phyloP scores from a whole-genome alignment of 1,140 invertebrate species.

The Aphidius gifuensis region DNA sequence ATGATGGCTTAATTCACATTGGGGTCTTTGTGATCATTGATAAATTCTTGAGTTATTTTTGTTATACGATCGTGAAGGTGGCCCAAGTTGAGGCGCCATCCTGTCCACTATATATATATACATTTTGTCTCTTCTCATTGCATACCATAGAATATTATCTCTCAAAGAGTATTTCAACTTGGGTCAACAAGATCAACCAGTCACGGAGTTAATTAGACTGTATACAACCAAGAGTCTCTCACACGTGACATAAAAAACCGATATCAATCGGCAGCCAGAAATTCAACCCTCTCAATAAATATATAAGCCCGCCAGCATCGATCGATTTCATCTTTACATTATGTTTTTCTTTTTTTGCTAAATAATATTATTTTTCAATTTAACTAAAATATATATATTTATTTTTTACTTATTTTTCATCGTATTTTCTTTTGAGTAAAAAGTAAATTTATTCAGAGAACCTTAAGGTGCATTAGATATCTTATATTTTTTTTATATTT shows the following conservation, averaged over 20 bases:
- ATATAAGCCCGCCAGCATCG: background rate
- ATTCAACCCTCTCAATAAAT: background rate
- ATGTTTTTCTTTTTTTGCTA: too few relatives aligned
- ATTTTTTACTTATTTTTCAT: too few relatives aligned
- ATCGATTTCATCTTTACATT: background rate
- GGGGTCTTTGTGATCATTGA: slow-evolving; percentile 5
- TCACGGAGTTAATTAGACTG: slow-evolving; percentile 56
- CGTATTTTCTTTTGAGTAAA: background rate
- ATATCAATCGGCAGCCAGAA: slow-evolving; percentile 26
- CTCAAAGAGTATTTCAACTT: background rate
- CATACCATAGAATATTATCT: too few relatives aligned
- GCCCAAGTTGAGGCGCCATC: slow-evolving; percentile 33
- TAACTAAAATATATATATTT: too few relatives aligned
- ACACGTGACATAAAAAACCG: slow-evolving; percentile 36
- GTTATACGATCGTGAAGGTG: slow-evolving; percentile 1
- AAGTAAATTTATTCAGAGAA: too few relatives aligned
- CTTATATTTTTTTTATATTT: too few relatives aligned
- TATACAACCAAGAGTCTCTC: slow-evolving; percentile 36
- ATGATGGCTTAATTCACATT: slow-evolving; percentile 44
- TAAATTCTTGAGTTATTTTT: too few relatives aligned
- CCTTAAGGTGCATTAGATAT: too few relatives aligned
- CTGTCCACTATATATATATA: background rate
- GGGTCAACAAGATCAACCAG: slow-evolving; percentile 47
- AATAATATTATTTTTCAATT: too few relatives aligned
- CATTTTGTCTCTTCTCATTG: background rate